These are phyloP conservation scores for Leptopilina myrica DNA, from an alignment of 2,888 invertebrate species.

Conservation along the genomic window DNA sequence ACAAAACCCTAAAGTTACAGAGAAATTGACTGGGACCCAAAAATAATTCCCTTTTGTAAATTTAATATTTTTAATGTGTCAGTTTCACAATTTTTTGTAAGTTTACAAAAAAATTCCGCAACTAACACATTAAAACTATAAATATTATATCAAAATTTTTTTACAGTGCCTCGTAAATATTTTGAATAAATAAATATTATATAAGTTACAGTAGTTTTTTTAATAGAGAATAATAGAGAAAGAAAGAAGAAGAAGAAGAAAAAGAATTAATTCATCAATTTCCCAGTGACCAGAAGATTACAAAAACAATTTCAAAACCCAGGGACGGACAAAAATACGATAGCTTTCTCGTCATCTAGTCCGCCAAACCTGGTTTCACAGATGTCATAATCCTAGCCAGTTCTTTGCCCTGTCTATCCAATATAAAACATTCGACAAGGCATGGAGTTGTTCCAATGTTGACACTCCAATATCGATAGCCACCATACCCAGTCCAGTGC, in stretches of 20 bases:
- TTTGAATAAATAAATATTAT: no score
- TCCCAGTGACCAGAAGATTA: background rate
- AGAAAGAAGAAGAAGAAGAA: background rate
- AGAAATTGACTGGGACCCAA: no score
- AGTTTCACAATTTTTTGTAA: no score
- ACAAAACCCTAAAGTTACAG: no score
- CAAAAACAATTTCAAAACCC: constrained; percentile 13
- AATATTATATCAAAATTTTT: no score
- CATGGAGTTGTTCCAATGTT: constrained; percentile 68
- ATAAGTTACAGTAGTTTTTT: no score
- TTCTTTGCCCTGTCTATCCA: constrained; percentile 62
- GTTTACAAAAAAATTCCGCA: no score
- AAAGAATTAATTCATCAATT: background rate
- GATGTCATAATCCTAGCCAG: constrained; percentile 67
- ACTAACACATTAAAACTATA: no score
- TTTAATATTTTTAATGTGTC: no score
- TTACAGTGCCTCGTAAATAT: no score
- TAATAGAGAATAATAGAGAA: no score
- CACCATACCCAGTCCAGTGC: constrained; percentile 58
- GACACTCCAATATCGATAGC: constrained; percentile 67
- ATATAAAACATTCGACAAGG: constrained; percentile 66
- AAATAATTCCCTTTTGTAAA: no score
- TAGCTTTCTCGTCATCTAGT: constrained; percentile 50
- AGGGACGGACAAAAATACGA: constrained; percentile 61
- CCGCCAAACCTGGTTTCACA: constrained; percentile 69